Evolutionary conservation across 1,140 invertebrate genomes (phyloP).

Genomic region (Euura saliciscinereae): DNA sequence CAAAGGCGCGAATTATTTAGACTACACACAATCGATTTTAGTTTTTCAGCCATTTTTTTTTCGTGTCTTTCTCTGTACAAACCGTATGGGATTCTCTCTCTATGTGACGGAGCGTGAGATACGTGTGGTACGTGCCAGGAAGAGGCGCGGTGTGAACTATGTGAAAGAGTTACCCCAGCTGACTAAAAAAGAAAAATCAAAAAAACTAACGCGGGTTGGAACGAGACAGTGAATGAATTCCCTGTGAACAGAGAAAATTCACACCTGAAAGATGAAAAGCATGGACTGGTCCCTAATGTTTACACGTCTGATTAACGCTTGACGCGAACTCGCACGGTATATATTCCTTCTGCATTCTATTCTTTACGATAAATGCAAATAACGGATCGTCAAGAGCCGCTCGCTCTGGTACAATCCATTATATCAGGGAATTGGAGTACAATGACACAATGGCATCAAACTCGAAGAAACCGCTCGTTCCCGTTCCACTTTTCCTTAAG

Average conservation of each 20-base stretch:
- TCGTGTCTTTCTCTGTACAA: too few relatives aligned
- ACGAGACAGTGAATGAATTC: not conserved
- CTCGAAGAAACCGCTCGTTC: not conserved
- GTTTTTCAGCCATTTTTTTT: too few relatives aligned
- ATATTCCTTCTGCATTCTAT: not conserved
- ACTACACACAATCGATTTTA: not conserved
- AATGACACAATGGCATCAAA: not conserved
- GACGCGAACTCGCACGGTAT: not conserved
- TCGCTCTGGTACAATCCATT: not conserved
- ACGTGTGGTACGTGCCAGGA: not conserved
- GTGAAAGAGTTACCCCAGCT: not conserved
- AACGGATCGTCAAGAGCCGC: not conserved
- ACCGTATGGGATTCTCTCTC: too few relatives aligned
- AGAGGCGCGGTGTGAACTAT: not conserved
- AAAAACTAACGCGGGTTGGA: not conserved
- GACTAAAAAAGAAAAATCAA: not conserved
- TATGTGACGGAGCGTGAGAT: not conserved
- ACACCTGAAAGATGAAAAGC: not conserved
- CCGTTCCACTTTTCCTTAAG: not conserved
- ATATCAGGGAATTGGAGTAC: not conserved
- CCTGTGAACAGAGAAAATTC: not conserved
- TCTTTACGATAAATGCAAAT: not conserved
- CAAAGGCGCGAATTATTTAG: not conserved
- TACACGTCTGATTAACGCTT: not conserved
- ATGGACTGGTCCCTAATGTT: not conserved